Percentiles rank a stretch among this genome's conserved stretches.
phyloP scores from a whole-genome alignment of 2,113 vertebrate species.

The Meriones unguiculatus region DNA sequence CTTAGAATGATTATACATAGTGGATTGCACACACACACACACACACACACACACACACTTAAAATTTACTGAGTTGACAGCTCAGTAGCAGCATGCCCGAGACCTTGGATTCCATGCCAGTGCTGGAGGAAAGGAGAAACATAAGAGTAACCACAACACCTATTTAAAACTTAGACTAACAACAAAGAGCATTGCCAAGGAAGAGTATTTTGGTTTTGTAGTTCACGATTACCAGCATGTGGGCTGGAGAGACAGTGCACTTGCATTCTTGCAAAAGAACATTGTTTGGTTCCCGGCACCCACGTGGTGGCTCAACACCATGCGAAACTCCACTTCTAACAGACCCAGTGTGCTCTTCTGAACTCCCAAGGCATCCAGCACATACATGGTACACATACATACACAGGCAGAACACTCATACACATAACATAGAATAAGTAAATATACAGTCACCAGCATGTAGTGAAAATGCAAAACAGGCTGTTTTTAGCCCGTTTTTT shows the following conservation, averaged over 20 bases:
- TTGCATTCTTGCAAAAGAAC: not conserved
- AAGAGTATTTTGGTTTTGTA: constrained; percentile 7
- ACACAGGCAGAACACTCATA: no score
- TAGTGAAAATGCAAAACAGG: not conserved
- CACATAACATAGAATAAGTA: not conserved
- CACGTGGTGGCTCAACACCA: not conserved
- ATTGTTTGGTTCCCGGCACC: not conserved
- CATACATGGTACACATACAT: not conserved
- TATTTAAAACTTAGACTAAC: constrained; percentile 2
- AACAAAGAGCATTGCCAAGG: not conserved
- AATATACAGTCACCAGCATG: not conserved
- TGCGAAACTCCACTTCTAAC: not conserved
- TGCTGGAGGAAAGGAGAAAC: not conserved
- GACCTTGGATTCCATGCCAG: no score
- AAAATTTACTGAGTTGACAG: not conserved
- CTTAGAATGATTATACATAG: not conserved
- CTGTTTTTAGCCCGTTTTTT: constrained; percentile 23
- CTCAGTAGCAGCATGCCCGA: not conserved
- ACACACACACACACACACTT: not conserved
- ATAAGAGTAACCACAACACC: not conserved
- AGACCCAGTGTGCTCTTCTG: not conserved
- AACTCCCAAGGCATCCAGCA: not conserved
- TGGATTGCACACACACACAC: not conserved
- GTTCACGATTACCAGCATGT: not conserved
- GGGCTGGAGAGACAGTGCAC: not conserved